Base-by-base conservation (phyloP, 2,113 vertebrate species). In the Pagrus major region DNA sequence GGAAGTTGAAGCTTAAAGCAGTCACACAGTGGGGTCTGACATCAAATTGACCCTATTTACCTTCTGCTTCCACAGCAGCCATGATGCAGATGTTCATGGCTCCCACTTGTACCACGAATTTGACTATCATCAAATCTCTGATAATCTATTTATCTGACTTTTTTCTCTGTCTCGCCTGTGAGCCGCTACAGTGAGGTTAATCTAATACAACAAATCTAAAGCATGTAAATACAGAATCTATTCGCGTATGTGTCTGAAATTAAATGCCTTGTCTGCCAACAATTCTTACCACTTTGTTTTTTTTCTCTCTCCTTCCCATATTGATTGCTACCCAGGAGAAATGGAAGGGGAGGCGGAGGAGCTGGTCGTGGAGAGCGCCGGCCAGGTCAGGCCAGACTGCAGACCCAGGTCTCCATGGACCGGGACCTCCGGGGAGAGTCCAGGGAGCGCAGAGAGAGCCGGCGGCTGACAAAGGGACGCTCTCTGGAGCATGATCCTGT, bases 401-500 rank as follows among this genome's bases (percentile, higher is more conserved):
- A 94, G 44, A 93, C 94, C 9, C 94, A 95, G 80, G 94, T 90
- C 41, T 94, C 92, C 58, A 96, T 97, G 70, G 98, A 97, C n/a
- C 89, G 93, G 49, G 89, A 93, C 67, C 89, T 92, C 6, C 92
- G 95, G 39, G 97, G 96, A 33, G 96, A 97, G 73, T 91, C 95
- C 56, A 96, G 95, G 83, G 97, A 98, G 55, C 95, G 96, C 76
- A 95, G 95, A 37, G 97, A 97, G 78, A 94, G 91, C 81, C 95
- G 97, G 70, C 93, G 95, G 63, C 94, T 98, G 81, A 94, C 95
- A 73, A 98, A 99, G 86, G 96, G 96, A 65, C 95, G 96, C 61
- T 99, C 97, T 3, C 95, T 98, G 90, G 97, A 99, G 83, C 95
- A 95, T 25, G 91, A 96, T 67, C 95, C 96, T 69, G 91, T 95